These are phyloP conservation scores for Phymastichus coffea DNA, from an alignment of 1,140 invertebrate genomes.

Conservation along the genomic window DNA sequence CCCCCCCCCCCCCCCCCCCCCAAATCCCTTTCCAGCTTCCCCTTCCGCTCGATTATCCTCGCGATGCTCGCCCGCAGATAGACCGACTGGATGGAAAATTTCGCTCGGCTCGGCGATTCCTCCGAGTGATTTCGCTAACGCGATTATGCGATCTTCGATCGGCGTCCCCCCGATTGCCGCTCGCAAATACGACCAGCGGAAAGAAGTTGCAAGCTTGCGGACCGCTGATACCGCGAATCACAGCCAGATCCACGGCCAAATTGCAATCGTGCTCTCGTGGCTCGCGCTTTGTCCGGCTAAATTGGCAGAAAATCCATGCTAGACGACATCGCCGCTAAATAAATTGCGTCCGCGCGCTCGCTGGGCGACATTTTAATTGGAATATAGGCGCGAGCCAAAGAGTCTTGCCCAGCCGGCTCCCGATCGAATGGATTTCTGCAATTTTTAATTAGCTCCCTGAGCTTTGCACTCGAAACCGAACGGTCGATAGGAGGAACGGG, in stretches of 20 bases:
- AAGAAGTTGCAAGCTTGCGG: too few species aligned
- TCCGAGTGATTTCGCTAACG: neutral
- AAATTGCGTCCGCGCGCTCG: constrained; percentile 12
- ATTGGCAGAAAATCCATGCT: constrained; percentile 6
- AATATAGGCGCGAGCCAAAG: neutral
- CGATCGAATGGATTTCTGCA: too few species aligned
- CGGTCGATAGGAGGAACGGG: too few species aligned
- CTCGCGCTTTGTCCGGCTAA: neutral
- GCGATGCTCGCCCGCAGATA: neutral
- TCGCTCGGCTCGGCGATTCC: neutral
- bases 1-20: too few species aligned
- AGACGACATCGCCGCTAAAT: too few species aligned
- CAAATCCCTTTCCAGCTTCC: constrained; percentile 1
- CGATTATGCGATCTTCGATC: neutral
- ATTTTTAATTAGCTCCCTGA: too few species aligned
- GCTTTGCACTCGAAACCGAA: too few species aligned
- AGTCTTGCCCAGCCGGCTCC: too few species aligned
- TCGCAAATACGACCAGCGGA: too few species aligned
- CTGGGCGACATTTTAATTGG: constrained; percentile 18
- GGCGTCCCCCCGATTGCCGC: neutral
- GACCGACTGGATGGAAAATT: constrained; percentile 16
- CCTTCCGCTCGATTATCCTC: constrained; percentile 23
- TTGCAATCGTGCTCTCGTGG: neutral
- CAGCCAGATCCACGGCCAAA: too few species aligned
- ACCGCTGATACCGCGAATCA: too few species aligned